Conservation (phyloP, 2,797 vertebrate genomes). For the Antennarius maculatus region DNA sequence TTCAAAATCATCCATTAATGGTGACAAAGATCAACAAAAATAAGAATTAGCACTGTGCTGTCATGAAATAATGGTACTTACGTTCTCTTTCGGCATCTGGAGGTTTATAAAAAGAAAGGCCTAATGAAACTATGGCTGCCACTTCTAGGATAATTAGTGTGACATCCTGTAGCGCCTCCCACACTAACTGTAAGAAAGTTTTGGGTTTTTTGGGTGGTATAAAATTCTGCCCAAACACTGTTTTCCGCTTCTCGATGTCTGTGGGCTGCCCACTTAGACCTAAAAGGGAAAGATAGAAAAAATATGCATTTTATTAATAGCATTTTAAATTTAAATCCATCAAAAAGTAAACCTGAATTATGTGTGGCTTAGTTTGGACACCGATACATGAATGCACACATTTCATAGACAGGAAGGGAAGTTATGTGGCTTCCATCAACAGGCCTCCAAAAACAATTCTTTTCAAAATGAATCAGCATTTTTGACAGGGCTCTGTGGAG, state of each 20-base stretch:
- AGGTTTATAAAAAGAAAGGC: slow-evolving; percentile 99
- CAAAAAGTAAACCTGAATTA: slow-evolving; percentile 8
- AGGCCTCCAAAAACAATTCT: slow-evolving; percentile 24
- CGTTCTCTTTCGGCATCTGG: slow-evolving; percentile 89
- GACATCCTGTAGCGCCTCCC: slow-evolving; percentile 99
- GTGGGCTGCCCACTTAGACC: slow-evolving; percentile 95
- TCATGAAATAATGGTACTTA: slow-evolving; percentile 78
- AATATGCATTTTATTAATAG: slow-evolving; percentile 14
- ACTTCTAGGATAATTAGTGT: slow-evolving; percentile 99
- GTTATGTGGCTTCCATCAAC: slow-evolving; percentile 25
- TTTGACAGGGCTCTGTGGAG: slow-evolving; percentile 36
- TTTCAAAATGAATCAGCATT: slow-evolving; percentile 50
- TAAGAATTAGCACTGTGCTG: neutral
- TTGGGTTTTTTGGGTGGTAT: slow-evolving; percentile 99
- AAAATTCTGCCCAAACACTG: slow-evolving; percentile 94
- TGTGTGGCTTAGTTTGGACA: slow-evolving; percentile 6
- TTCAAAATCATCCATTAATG: no score
- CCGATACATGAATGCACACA: slow-evolving; percentile 4
- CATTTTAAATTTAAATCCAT: neutral
- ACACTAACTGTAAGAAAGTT: slow-evolving; percentile 99
- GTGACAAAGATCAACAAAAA: neutral
- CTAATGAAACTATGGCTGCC: slow-evolving; percentile 98
- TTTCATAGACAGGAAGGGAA: slow-evolving; percentile 13
- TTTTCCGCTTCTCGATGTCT: slow-evolving; percentile 97
- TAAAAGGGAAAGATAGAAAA: slow-evolving; percentile 61